A percentile compares a stretch with the other conserved stretches of the same genome.
Evolutionary conservation across 2,797 vertebrate genomes (phyloP).

Genomic region (Lithobates sylvaticus): DNA sequence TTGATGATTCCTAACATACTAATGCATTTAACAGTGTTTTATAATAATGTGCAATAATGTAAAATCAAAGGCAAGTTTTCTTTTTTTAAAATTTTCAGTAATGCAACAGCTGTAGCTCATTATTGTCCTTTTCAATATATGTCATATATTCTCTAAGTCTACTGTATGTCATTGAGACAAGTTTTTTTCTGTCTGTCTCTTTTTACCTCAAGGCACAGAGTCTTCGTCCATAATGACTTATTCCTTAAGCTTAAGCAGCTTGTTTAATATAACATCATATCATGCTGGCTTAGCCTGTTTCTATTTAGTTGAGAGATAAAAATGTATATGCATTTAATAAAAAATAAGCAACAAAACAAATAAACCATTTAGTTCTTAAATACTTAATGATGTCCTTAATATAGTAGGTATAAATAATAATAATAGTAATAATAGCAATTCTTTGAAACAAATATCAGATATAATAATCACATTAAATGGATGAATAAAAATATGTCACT

Average conservation of each 20-base stretch:
- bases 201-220: not conserved
- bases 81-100: slow-evolving; percentile 9
- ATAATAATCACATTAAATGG: too few species aligned
- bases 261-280: not conserved
- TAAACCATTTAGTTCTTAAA: too few species aligned
- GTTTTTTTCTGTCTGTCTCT: not conserved
- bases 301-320: too few species aligned
- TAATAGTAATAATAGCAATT: too few species aligned
- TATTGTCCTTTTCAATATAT: not conserved
- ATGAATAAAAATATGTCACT: too few species aligned
- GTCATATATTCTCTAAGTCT: not conserved
- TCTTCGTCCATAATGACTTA: not conserved
- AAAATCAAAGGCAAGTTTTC: slow-evolving; percentile 3
- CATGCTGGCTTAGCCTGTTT: not conserved
- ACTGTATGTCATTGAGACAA: not conserved
- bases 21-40: slow-evolving; percentile 40
- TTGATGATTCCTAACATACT: slow-evolving; percentile 45
- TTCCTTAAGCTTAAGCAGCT: not conserved
- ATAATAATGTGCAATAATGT: slow-evolving; percentile 47
- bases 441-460: too few species aligned
- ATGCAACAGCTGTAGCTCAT: slow-evolving; percentile 45
- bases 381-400: too few species aligned
- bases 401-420: too few species aligned
- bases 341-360: too few species aligned
- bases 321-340: too few species aligned